Evolutionary conservation across 2,113 vertebrate genomes (phyloP).

Genomic region (Himantopus leucocephalus): DNA sequence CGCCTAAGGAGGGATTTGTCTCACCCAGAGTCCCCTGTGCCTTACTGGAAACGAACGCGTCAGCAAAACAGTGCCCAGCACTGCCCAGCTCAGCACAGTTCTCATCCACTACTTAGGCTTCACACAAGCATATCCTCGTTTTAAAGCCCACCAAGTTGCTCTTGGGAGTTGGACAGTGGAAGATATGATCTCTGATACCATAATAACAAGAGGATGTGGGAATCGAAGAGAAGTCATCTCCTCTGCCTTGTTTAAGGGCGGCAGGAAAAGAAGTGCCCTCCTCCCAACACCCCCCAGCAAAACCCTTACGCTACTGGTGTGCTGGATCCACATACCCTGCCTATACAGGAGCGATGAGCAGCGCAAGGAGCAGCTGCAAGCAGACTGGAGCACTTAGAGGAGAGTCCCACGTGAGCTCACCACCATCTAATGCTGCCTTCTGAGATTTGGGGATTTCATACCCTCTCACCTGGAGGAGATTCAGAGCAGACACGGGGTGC

Average conservation of each 20-base stretch:
- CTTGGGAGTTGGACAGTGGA: neutral
- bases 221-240: neutral
- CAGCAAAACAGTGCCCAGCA: neutral
- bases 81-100: neutral
- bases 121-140: neutral
- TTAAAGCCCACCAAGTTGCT: neutral
- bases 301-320: neutral
- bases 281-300: neutral
- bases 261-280: neutral
- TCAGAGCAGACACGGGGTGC: neutral
- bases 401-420: neutral
- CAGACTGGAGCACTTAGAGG: neutral
- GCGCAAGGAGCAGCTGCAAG: neutral
- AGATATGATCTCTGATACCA: neutral
- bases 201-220: neutral
- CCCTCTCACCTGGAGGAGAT: neutral
- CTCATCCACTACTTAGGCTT: neutral
- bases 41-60: neutral
- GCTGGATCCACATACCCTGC: fast-evolving
- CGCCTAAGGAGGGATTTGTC: neutral
- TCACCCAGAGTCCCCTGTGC: neutral
- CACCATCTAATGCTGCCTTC: neutral
- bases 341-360: neutral
- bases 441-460: neutral
- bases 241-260: neutral